Evolutionary conservation across 2,888 invertebrate species (phyloP).

Genomic region (Torymus tubicola): DNA sequence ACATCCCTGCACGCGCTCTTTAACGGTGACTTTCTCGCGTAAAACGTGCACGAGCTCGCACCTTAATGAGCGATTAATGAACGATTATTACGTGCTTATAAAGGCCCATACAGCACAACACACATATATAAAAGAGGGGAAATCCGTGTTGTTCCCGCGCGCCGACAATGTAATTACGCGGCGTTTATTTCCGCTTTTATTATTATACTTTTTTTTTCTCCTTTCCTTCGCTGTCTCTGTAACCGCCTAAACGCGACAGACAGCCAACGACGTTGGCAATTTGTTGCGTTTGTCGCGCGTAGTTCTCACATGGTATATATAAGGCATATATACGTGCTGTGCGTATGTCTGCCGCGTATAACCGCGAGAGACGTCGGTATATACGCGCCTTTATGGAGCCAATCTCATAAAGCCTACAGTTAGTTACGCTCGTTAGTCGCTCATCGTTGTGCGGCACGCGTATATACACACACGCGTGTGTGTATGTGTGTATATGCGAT

Average conservation of each 20-base stretch:
- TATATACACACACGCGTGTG: no score
- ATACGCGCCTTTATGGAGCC: slow-evolving; percentile 34
- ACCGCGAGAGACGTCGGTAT: not conserved
- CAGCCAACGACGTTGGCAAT: slow-evolving; percentile 27
- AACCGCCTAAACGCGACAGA: slow-evolving; percentile 9
- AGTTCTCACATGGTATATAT: slow-evolving; percentile 30
- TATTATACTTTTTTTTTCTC: slow-evolving; percentile 15
- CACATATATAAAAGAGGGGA: not conserved
- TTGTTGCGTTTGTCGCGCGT: slow-evolving; percentile 12
- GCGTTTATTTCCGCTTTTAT: slow-evolving; percentile 46
- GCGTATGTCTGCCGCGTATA: not conserved
- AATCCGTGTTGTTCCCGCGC: no score
- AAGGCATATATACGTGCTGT: no score
- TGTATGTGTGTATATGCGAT: no score
- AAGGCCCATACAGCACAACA: not conserved
- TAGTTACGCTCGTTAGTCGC: slow-evolving; percentile 68
- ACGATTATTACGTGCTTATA: slow-evolving; percentile 34
- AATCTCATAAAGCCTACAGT: slow-evolving; percentile 62
- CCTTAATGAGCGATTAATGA: slow-evolving; percentile 52
- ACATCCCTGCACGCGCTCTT: slow-evolving; percentile 7
- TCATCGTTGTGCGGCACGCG: not conserved
- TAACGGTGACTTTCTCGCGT: slow-evolving; percentile 35
- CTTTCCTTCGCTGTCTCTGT: no score
- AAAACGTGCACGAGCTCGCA: not conserved
- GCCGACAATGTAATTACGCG: slow-evolving; percentile 32